A percentile compares a stretch with the other conserved stretches of the same genome.
Conservation (phyloP, 1,140 invertebrate genomes). For the Formica selysi region DNA sequence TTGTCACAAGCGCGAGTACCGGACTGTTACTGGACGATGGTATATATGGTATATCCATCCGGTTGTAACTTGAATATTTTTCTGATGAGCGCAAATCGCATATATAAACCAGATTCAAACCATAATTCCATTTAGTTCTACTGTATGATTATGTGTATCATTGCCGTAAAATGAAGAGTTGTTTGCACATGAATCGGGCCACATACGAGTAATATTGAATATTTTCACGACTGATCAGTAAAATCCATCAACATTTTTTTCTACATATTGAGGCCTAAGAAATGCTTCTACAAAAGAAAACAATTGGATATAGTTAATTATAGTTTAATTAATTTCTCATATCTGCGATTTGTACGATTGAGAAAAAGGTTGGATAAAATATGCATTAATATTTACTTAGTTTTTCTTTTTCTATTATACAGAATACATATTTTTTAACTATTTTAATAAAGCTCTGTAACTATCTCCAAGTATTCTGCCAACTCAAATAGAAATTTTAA, state of each 20-base stretch:
- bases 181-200: neutral
- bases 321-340: conserved; percentile 8
- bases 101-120: conserved; percentile 12
- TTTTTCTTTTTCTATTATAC: neutral
- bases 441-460: neutral
- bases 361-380: neutral
- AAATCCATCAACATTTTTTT: neutral
- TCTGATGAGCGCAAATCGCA: neutral
- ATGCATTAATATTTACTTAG: too few species aligned
- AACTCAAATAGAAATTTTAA: neutral
- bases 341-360: neutral
- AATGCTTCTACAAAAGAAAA: neutral
- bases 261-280: neutral
- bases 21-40: too few species aligned
- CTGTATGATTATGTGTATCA: neutral
- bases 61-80: conserved; percentile 18
- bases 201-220: conserved; percentile 1
- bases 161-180: neutral
- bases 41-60: neutral
- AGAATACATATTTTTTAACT: neutral
- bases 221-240: conserved; percentile 1
- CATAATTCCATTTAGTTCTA: neutral
- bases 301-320: neutral
- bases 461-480: neutral
- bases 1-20: too few species aligned